Percentiles rank a stretch among this genome's conserved stretches.
Evolutionary conservation across 2,113 vertebrate species (phyloP).

Genomic region (Tragelaphus scriptus): DNA sequence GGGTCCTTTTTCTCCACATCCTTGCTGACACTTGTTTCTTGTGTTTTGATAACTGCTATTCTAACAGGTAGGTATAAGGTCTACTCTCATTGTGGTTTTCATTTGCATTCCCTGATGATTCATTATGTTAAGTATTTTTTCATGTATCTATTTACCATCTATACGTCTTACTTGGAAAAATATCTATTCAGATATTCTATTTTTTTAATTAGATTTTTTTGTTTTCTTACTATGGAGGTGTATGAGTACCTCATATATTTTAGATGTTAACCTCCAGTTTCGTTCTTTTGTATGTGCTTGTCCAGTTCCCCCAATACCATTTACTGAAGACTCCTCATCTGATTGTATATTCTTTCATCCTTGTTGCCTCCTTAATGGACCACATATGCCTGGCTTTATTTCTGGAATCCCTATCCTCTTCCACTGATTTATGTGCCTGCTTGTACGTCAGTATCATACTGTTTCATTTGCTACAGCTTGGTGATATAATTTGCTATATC

Average conservation of each 20-base stretch:
- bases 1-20: neutral
- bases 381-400: neutral
- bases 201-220: neutral
- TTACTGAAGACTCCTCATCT: neutral
- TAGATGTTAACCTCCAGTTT: neutral
- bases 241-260: neutral
- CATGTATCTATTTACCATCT: neutral
- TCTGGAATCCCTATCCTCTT: neutral
- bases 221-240: neutral
- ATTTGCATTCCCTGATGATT: neutral
- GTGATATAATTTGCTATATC: neutral
- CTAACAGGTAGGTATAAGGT: neutral
- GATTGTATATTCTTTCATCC: neutral
- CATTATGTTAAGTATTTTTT: neutral
- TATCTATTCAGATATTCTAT: neutral
- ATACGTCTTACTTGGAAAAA: neutral
- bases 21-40: neutral
- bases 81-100: neutral
- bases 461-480: neutral
- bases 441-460: neutral
- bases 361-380: neutral
- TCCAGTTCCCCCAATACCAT: neutral
- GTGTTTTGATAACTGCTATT: neutral
- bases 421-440: neutral
- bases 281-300: neutral